A percentile compares a stretch with the other conserved stretches of the same genome.
Evolutionary conservation across 2,888 invertebrate species (phyloP).

Genomic region (Sclerodermus sp.): DNA sequence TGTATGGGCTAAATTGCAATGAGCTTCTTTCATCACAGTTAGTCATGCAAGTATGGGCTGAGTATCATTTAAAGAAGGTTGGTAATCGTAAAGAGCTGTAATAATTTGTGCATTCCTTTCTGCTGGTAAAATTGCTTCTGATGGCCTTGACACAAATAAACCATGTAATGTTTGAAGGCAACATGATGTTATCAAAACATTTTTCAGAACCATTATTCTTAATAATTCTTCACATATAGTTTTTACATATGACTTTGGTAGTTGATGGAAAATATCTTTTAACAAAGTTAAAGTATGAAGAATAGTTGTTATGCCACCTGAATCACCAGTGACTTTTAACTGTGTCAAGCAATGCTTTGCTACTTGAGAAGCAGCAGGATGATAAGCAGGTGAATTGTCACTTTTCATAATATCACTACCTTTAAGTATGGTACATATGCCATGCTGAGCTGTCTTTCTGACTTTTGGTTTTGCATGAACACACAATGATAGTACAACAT

Average conservation of each 20-base stretch:
- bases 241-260: conserved; percentile 79
- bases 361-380: conserved; percentile 62
- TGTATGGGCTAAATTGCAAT: conserved; percentile 65
- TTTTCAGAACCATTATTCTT: conserved; percentile 84
- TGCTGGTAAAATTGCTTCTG: conserved; percentile 62
- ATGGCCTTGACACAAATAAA: conserved; percentile 70
- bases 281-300: conserved; percentile 77
- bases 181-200: conserved; percentile 78
- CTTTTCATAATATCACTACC: conserved; percentile 52
- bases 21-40: conserved; percentile 80
- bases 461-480: conserved; percentile 87
- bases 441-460: conserved; percentile 84
- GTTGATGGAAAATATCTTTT: conserved; percentile 71
- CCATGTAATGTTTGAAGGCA: conserved; percentile 82
- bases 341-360: conserved; percentile 75
- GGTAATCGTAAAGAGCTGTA: conserved; percentile 80
- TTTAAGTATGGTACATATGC: conserved; percentile 73
- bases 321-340: conserved; percentile 69
- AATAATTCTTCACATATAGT: conserved; percentile 78
- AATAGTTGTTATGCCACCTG: conserved; percentile 63
- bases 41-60: conserved; percentile 85
- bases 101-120: conserved; percentile 76
- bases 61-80: conserved; percentile 76
- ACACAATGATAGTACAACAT: conserved; percentile 75
- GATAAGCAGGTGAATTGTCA: conserved; percentile 50